Conservation (phyloP, 2,797 vertebrate species). For the Bovichtus diacanthus region DNA sequence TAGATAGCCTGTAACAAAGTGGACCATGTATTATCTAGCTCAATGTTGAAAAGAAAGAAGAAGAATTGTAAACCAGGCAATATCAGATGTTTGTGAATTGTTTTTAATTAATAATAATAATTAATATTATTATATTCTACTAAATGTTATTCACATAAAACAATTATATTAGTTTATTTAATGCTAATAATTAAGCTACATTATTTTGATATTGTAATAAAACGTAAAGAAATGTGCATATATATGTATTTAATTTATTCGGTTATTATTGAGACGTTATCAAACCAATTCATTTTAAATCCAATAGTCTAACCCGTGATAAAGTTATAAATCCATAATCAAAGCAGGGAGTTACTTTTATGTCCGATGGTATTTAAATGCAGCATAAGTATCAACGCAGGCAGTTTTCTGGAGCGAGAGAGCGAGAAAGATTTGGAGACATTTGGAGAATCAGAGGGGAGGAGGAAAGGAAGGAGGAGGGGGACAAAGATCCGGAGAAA, state of each 20-base stretch:
- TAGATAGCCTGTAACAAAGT: neutral
- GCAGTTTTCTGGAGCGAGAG: conserved; percentile 22
- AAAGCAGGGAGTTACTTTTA: accelerated
- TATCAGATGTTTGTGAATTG: too few species aligned
- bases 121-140: too few species aligned
- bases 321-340: neutral
- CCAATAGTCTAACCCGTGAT: neutral
- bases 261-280: neutral
- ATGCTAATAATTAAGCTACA: neutral
- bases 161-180: neutral
- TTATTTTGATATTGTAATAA: neutral
- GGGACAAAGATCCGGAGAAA: conserved; percentile 45
- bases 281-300: neutral
- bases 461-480: conserved; percentile 38
- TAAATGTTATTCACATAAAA: neutral
- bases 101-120: too few species aligned
- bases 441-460: conserved; percentile 14
- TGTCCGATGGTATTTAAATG: conserved; percentile 43
- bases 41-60: neutral
- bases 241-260: neutral
- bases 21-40: neutral
- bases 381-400: conserved; percentile 40
- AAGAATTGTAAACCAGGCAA: neutral
- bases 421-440: conserved; percentile 20
- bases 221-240: too few species aligned